phyloP scores from a whole-genome alignment of 1,140 invertebrate genomes.

The Drosophila arawakana region DNA sequence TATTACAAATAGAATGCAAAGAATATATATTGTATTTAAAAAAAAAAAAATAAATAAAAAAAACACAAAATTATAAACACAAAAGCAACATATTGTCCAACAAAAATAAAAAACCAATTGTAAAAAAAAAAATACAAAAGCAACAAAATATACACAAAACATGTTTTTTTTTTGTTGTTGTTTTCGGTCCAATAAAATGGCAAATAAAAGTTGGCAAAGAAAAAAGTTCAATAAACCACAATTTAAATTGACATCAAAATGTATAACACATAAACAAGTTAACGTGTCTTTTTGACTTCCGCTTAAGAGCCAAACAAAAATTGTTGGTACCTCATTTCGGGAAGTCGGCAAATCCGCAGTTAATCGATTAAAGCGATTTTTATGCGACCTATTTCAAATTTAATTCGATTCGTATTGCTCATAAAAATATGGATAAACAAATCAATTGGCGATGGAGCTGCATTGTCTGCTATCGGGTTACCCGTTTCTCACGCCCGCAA shows the following conservation, averaged over 20 bases:
- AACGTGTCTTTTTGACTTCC: slow-evolving; percentile 49
- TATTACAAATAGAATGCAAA: slow-evolving; percentile 71
- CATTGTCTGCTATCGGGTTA: background rate
- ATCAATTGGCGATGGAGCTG: slow-evolving; percentile 35
- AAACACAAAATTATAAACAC: slow-evolving; percentile 34
- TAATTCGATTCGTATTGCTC: background rate
- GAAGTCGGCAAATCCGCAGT: slow-evolving; percentile 26
- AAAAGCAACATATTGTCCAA: slow-evolving; percentile 69
- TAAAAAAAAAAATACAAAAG: slow-evolving; percentile 35
- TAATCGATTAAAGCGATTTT: slow-evolving; percentile 27
- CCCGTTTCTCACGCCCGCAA: too few relatives aligned
- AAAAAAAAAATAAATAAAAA: slow-evolving; percentile 57
- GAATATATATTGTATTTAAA: slow-evolving; percentile 70
- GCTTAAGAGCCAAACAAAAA: background rate
- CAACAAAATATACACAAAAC: slow-evolving; percentile 29
- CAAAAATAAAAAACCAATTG: slow-evolving; percentile 62
- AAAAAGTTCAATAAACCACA: slow-evolving; percentile 61
- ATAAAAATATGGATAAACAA: slow-evolving; percentile 56
- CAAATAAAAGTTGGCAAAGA: slow-evolving; percentile 26
- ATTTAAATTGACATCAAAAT: slow-evolving; percentile 72
- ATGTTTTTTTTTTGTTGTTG: slow-evolving; percentile 20
- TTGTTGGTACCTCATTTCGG: background rate
- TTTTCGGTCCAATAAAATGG: slow-evolving; percentile 31
- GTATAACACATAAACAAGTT: slow-evolving; percentile 34
- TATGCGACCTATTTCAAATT: slow-evolving; percentile 34